Base-by-base conservation (phyloP, 2,113 vertebrate genomes). In the Lasiurus borealis region DNA sequence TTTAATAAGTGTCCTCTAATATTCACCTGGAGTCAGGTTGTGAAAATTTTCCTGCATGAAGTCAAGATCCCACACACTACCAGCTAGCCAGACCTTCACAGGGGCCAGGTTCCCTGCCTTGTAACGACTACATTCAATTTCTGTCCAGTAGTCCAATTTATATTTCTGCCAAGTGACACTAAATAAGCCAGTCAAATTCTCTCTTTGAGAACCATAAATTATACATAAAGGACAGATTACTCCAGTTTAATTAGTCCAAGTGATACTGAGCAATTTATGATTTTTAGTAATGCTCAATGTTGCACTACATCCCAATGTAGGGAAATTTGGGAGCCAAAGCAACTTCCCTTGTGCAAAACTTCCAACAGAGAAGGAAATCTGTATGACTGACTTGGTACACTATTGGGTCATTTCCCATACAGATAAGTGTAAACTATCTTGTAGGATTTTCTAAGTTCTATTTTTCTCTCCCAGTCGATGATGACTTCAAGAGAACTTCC, bases 401-500 rank as follows among this genome's bases (percentile, higher is more conserved):
- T 76, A 59, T 44, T 8, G 40, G 36, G 69, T 69, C 73, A 82
- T 52, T 93, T 85, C n/a, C 29, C 15, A 40, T 2, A 1, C 29
- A 66, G 18, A 27, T 73, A 54, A 85, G 48, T 48, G 48, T 40
- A 64, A 92, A 64, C n/a, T 66, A 34, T 57, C 19, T 40, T n/a
- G 5, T 31, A 44, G 85, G n/a, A n/a, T 91, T 77, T 68, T 71
- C 72, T 50, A 84, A 93, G 34, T 96, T 96, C 97, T 92, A 46
- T 71, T 96, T 86, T 75, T 50, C 40, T 89, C 36, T 92, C 54
- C 59, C 50, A 34, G 3, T 50, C 15, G 34, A 71, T 27, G 23
- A 40, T 64, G 73, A 87, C 88, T 92, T 86, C 54, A 72, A 57
- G 69, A 86, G 18, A 77, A 64, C 71, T 89, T 96, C 64, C 71